Evolutionary conservation across 2,797 vertebrate species (phyloP).

Genomic region (Margarornis squamiger): DNA sequence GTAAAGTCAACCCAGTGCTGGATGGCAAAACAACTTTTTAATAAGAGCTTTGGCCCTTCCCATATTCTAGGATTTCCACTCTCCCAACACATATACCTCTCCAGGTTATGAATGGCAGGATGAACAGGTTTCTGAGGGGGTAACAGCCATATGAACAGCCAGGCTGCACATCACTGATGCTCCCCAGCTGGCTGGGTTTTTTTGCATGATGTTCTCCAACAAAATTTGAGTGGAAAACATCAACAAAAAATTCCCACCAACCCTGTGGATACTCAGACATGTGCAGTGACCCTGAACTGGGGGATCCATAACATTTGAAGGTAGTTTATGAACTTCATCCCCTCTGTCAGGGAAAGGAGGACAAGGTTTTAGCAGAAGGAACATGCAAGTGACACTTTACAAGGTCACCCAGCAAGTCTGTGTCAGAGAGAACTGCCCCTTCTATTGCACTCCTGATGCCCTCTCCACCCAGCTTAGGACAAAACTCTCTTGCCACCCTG

Average conservation of each 20-base stretch:
- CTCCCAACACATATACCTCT: neutral
- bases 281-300: neutral
- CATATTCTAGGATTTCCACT: neutral
- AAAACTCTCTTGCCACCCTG: neutral
- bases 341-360: rapidly evolving
- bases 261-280: neutral
- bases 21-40: neutral
- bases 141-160: neutral
- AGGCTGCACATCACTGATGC: rapidly evolving
- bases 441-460: neutral
- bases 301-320: too few species aligned
- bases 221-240: neutral
- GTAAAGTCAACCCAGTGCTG: neutral
- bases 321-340: neutral
- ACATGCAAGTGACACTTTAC: rapidly evolving
- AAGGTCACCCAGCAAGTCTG: neutral
- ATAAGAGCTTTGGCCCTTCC: neutral
- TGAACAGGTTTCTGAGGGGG: too few species aligned
- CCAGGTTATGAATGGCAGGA: neutral
- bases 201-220: neutral
- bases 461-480: neutral
- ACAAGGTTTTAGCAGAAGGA: neutral
- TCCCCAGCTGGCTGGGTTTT: rapidly evolving
- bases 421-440: neutral
- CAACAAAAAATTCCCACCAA: neutral